Percentiles rank a stretch among this genome's conserved stretches.
Conservation (phyloP, 2,113 vertebrate species). For the Rhinolophus sinicus region DNA sequence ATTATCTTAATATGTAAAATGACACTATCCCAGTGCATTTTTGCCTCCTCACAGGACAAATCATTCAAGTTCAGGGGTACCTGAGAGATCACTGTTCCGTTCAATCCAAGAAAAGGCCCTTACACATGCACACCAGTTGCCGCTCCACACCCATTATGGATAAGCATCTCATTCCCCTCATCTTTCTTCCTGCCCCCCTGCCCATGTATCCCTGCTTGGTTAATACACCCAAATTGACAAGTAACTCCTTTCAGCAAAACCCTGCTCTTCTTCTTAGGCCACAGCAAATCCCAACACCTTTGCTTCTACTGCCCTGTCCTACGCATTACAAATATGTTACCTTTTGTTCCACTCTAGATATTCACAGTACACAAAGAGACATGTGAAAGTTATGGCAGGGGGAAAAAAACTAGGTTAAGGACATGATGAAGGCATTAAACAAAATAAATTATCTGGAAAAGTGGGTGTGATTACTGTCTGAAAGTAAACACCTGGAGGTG, state of each 20-base stretch:
- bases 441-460: not conserved
- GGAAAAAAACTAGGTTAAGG: not conserved
- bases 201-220: not conserved
- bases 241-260: not conserved
- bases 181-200: not conserved
- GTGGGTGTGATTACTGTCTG: not conserved
- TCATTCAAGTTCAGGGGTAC: not conserved
- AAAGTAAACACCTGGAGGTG: not conserved
- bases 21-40: not conserved
- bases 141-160: too few relatives aligned
- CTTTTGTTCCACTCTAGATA: not conserved
- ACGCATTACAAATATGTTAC: not conserved
- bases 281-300: not conserved
- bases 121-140: not conserved
- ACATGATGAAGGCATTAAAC: not conserved
- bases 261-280: not conserved
- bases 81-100: not conserved
- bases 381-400: not conserved
- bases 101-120: not conserved
- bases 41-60: not conserved
- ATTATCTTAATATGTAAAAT: not conserved
- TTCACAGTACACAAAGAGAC: not conserved
- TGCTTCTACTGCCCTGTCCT: not conserved
- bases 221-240: not conserved
- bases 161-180: not conserved